phyloP scores from a whole-genome alignment of 2,888 invertebrate genomes.

The Xanthia icteritia region DNA sequence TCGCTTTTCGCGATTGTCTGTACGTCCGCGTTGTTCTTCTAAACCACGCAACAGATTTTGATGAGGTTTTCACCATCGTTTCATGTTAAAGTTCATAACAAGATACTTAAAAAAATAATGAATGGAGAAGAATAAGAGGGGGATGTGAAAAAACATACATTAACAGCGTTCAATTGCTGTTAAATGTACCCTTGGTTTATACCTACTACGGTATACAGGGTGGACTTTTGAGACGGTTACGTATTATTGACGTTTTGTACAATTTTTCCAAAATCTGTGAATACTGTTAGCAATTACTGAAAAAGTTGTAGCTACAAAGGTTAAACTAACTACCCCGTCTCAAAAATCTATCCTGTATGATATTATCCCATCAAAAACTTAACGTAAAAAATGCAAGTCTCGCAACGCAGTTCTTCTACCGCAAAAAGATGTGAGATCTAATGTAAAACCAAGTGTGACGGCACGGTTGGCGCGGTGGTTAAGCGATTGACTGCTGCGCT shows the following conservation, averaged over 20 bases:
- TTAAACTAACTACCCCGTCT: background rate
- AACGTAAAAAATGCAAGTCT: too few species aligned
- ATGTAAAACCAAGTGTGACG: too few species aligned
- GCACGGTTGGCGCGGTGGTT: too few species aligned
- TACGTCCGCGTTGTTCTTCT: too few species aligned
- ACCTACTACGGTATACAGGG: background rate
- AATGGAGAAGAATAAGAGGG: background rate
- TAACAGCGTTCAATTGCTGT: background rate
- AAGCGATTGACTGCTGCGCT: too few species aligned
- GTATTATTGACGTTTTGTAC: background rate
- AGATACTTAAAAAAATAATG: background rate
- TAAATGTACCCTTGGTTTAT: background rate
- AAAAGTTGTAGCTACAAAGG: background rate
- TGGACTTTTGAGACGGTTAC: background rate
- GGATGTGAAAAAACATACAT: background rate
- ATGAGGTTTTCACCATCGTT: too few species aligned
- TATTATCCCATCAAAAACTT: too few species aligned
- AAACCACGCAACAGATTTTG: too few species aligned
- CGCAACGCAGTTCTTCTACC: too few species aligned
- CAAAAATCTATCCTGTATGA: too few species aligned
- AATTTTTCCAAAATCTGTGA: background rate
- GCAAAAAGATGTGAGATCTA: too few species aligned
- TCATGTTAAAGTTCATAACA: background rate
- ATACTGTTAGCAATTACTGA: background rate
- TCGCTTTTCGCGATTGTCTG: too few species aligned